Percentiles rank a stretch among this genome's conserved stretches.
phyloP scores from a whole-genome alignment of 2,113 vertebrate species.

The Halcyon senegalensis region DNA sequence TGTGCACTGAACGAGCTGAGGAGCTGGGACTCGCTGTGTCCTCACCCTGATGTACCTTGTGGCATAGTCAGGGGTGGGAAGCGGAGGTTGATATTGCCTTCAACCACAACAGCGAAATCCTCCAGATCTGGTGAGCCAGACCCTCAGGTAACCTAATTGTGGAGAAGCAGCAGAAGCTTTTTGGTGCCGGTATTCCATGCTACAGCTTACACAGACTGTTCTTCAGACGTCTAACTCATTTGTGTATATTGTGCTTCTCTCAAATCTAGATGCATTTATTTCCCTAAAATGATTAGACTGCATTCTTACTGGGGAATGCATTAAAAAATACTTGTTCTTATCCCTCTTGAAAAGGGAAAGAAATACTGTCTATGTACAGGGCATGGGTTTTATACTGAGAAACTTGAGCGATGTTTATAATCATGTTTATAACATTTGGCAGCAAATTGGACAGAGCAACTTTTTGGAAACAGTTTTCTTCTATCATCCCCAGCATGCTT shows the following conservation, averaged over 20 bases:
- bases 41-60: not conserved
- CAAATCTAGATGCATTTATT: not conserved
- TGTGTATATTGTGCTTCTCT: not conserved
- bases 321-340: not conserved
- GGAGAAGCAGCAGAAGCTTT: not conserved
- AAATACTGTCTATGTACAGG: not conserved
- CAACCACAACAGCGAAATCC: not conserved
- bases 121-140: not conserved
- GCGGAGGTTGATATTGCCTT: not conserved
- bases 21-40: not conserved
- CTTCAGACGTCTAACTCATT: not conserved
- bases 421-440: slow-evolving; percentile 31
- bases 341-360: not conserved
- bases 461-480: slow-evolving; percentile 37
- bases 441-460: slow-evolving; percentile 16
- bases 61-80: not conserved
- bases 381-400: slow-evolving; percentile 19
- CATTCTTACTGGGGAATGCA: not conserved
- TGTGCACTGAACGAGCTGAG: accelerated
- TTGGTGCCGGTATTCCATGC: not conserved
- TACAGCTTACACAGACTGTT: not conserved
- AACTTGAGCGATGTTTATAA: slow-evolving; percentile 21
- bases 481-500: slow-evolving; percentile 44
- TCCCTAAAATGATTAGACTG: not conserved
- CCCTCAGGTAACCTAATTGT: not conserved